Evolutionary conservation across 2,888 invertebrate genomes (phyloP), one percentile per base, ranked within the genome.

Genomic region (Octonoba sinensis): DNA sequence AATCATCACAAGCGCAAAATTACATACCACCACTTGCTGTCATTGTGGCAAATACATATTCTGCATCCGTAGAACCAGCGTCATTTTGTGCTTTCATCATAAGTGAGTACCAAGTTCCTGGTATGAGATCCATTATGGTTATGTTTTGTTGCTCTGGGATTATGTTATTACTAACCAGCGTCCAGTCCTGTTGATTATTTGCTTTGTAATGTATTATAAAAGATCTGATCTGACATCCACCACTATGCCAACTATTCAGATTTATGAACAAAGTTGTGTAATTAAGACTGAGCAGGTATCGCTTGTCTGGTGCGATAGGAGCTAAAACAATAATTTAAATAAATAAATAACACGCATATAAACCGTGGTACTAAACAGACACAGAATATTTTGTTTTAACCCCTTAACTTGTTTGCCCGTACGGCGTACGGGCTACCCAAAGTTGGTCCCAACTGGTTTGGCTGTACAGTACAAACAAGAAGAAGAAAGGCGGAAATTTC

Each of bases 211-310:
- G 96, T 69, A 97, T 95, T 84, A 97, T 96, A 88, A 96, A 97
- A 88, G 96, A 96, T 84, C 94, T 92, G 94, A 98, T 96, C 18
- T 96, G 95, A 88, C 97, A 98, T 82, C 97, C 97, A 76, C 96
- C 96, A 88, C 96, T 96, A 81, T 94, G 93, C 97, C 97, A 98
- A 84, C 96, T 94, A 87, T 93, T 94, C 86, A 98, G 91, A 88
- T 96, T 96, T 84, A 98, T 91, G 1, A 95, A 95, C 67, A 97
- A 95, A 85, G 95, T 96, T 84, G 95, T 96, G 18, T 95, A 94
- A 27, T 96, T 96, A 0, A 96, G 95, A 88, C 95, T 95, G 88
- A 98, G 94, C 89, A 97, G 95, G 88, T 95, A 93, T 2, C 93
- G 92, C 77, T 96, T 96, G 88, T 95, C 94, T 0, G 97, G 97